Evolutionary conservation across 2,113 vertebrate genomes (phyloP), one percentile per base, ranked within the genome.

Genomic region (Trachemys scripta): DNA sequence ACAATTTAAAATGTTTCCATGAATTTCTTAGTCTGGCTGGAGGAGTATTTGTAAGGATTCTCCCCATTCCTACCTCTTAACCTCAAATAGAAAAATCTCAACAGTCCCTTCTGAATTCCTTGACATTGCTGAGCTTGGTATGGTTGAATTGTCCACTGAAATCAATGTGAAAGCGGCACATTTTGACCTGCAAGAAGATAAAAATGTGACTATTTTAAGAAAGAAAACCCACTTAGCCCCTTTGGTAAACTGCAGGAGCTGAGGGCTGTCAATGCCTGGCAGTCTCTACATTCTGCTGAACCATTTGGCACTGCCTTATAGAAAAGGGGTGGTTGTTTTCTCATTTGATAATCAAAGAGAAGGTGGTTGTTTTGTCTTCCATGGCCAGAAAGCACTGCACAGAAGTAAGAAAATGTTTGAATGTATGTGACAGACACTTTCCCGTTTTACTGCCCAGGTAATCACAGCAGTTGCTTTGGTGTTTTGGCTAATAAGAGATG

Each of bases 241-340:
- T 84, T 65, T 94, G 89, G 95, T 95, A 94, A 97, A 94, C 95
- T 95, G 93, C 93, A 93, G 85, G 94, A 96, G 81, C 69, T 97
- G 80, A 92, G 94, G 90, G 80, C 95, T 97, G 96, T 96, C 94
- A 97, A 93, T 11, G 82, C 87, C 92, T 97, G 1, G 0, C 90
- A 93, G 87, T 72, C 62, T 96, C 90, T 94, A 82, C 96, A 97
- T 96, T 96, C 94, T 94, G 84, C 91, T 95, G 92, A 96, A 95
- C 84, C 92, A 97, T 97, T 97, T 96, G 96, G 94, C 96, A 94
- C n/a, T 94, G 65, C 56, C 90, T 96, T 56, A 31, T 27, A 25
- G 93, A 35, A n/a, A 80, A 57, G 82, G 95, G 90, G 79, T 88
- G n/a, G 29, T 87, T 86, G 49, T 56, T 91, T 90, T 38, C 59